Evolutionary conservation across 2,113 vertebrate species (phyloP).

Genomic region (Phrynosoma platyrhinos): DNA sequence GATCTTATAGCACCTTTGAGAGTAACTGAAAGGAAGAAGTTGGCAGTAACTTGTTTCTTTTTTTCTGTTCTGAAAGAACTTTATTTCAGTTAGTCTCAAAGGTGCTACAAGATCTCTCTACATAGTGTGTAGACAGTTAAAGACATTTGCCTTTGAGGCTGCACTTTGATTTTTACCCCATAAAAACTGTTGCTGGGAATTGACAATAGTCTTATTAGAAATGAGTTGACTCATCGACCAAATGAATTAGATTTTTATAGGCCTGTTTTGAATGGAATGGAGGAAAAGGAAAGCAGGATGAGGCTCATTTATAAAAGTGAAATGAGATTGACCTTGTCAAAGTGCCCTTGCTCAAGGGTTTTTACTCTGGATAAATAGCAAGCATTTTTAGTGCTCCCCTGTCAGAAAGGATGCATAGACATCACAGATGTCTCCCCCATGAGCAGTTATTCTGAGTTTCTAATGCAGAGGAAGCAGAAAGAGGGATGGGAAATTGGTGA

Average conservation of each 20-base stretch:
- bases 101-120: too few species aligned
- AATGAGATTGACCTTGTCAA: constrained; percentile 69
- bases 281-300: constrained; percentile 42
- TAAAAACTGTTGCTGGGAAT: constrained; percentile 44
- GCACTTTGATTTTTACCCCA: constrained; percentile 51
- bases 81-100: too few species aligned
- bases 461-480: constrained; percentile 41
- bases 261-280: not conserved
- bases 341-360: constrained; percentile 66
- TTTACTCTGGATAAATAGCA: constrained; percentile 66
- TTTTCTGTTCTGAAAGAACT: too few species aligned
- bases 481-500: constrained; percentile 27
- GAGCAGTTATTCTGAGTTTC: constrained; percentile 57
- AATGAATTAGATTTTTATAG: constrained; percentile 47
- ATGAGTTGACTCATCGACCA: constrained; percentile 62
- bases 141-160: constrained; percentile 47
- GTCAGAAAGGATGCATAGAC: constrained; percentile 44
- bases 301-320: constrained; percentile 56
- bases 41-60: too few species aligned
- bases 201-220: constrained; percentile 67
- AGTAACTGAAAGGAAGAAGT: too few species aligned
- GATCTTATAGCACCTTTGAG: too few species aligned
- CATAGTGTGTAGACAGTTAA: constrained; percentile 7
- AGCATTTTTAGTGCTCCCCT: constrained; percentile 53
- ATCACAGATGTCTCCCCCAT: constrained; percentile 39